Percentiles rank a stretch among this genome's conserved stretches.
Conservation (phyloP, 2,797 vertebrate genomes). For the Melanogrammus aeglefinus region DNA sequence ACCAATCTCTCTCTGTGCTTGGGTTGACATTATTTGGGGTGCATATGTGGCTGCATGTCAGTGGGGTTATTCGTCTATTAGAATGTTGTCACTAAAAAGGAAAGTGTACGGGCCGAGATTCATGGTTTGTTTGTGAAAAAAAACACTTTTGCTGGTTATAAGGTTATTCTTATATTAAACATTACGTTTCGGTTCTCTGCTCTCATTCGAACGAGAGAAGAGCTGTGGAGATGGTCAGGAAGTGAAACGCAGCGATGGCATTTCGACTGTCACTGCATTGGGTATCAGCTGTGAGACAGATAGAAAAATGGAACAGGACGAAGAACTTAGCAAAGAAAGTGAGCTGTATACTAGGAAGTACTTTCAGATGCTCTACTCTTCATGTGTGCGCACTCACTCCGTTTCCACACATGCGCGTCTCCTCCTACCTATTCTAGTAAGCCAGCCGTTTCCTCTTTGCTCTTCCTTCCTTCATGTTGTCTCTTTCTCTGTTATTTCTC, state of each 20-base stretch:
- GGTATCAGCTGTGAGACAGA: not conserved
- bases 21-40: not conserved
- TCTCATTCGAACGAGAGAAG: not conserved
- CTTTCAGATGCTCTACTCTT: not conserved
- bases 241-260: slow-evolving; percentile 19
- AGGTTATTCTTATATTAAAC: not conserved
- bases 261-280: too few species aligned
- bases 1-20: not conserved
- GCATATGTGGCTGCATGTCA: not conserved
- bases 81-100: not conserved
- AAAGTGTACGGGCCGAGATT: not conserved
- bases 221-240: not conserved
- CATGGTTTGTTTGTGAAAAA: not conserved
- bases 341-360: not conserved
- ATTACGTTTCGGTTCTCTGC: not conserved
- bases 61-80: not conserved
- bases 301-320: not conserved
- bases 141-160: not conserved
- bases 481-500: slow-evolving; percentile 30
- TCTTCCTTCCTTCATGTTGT: slow-evolving; percentile 7
- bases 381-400: not conserved
- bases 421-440: slow-evolving; percentile 31
- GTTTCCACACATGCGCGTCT: slow-evolving; percentile 50
- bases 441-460: slow-evolving; percentile 48
- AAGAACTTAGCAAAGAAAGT: slow-evolving; percentile 54